Conservation (phyloP, 1,140 invertebrate genomes). For the Brevipalpus yothersi region DNA sequence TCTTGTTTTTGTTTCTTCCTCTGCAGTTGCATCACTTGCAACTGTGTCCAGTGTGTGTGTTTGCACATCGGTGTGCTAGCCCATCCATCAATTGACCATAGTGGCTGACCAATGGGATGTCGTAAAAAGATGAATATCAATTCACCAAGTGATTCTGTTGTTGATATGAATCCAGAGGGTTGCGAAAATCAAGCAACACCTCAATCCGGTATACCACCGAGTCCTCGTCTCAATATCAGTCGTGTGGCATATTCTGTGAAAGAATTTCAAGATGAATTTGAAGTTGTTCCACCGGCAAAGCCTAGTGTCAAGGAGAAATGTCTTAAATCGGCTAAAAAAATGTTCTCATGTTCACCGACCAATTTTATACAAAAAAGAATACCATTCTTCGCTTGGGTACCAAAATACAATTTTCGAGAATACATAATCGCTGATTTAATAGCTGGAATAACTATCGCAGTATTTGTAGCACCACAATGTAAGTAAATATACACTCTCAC, state of each 20-base stretch:
- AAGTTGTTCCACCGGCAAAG: not conserved
- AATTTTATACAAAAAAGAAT: constrained; percentile 1
- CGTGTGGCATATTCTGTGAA: constrained; percentile 2
- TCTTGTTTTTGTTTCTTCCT: too few relatives aligned
- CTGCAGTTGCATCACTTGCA: too few relatives aligned
- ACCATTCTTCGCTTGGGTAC: constrained; percentile 16
- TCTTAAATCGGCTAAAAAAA: too few relatives aligned
- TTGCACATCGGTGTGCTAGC: too few relatives aligned
- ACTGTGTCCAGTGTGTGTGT: too few relatives aligned
- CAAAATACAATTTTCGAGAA: constrained; percentile 13
- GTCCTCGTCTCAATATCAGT: not conserved
- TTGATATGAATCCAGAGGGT: not conserved
- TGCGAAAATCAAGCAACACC: not conserved
- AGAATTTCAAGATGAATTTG: constrained; percentile 1
- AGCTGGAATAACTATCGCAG: constrained; percentile 49
- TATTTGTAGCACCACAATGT: constrained; percentile 74
- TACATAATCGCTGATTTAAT: constrained; percentile 15
- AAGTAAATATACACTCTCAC: not conserved
- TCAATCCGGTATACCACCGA: not conserved
- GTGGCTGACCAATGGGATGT: too few relatives aligned
- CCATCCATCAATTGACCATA: too few relatives aligned
- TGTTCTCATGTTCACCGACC: too few relatives aligned
- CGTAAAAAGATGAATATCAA: too few relatives aligned
- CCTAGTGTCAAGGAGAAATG: too few relatives aligned
- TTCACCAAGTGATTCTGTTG: not conserved